These are phyloP conservation scores for Neodiprion lecontei DNA, from an alignment of 1,140 invertebrate species.

Conservation along the genomic window DNA sequence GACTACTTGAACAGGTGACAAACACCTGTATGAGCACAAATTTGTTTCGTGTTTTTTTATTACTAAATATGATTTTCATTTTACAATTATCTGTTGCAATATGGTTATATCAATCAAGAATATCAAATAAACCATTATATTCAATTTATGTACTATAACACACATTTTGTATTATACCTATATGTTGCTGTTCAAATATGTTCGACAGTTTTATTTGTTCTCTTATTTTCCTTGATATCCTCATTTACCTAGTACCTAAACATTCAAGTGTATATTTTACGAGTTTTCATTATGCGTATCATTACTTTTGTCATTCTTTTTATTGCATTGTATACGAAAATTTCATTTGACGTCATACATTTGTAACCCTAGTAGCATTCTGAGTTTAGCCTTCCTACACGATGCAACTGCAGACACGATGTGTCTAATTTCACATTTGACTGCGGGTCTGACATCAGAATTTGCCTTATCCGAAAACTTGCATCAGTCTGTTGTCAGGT, in stretches of 20 bases:
- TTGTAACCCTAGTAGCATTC: not conserved
- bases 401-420: too few relatives aligned
- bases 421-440: too few relatives aligned
- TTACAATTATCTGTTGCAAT: slow-evolving; percentile 23
- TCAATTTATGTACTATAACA: slow-evolving; percentile 12
- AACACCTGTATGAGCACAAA: slow-evolving; percentile 8
- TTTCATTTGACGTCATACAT: not conserved
- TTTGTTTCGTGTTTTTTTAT: slow-evolving; percentile 20
- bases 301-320: not conserved
- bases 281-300: not conserved
- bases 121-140: not conserved
- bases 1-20: slow-evolving; percentile 86
- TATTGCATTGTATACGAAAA: not conserved
- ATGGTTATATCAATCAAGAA: not conserved
- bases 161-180: slow-evolving; percentile 10
- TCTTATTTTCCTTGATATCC: not conserved
- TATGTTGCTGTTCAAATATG: slow-evolving; percentile 14
- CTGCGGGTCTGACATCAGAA: too few relatives aligned
- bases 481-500: too few relatives aligned
- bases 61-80: slow-evolving; percentile 25
- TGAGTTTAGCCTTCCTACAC: slow-evolving; percentile 3
- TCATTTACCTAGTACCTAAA: not conserved
- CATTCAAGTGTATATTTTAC: slow-evolving; percentile 9
- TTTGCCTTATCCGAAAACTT: too few relatives aligned
- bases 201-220: slow-evolving; percentile 18